A percentile compares a stretch with the other conserved stretches of the same genome.
These are phyloP conservation scores for Anoplopoma fimbria DNA, from an alignment of 2,113 vertebrate genomes.

Conservation along the genomic window DNA sequence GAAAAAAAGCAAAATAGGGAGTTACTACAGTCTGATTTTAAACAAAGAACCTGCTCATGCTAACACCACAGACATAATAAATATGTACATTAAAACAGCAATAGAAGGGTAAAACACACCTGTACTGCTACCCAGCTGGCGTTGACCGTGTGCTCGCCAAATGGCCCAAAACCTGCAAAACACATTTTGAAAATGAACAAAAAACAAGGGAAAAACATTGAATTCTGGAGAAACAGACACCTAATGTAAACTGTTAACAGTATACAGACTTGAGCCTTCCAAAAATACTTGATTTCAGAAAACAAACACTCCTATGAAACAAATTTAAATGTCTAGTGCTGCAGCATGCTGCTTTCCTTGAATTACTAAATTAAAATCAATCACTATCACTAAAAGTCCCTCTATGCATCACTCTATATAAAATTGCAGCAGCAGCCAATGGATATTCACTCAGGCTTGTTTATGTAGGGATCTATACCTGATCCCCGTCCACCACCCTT, in stretches of 20 bases:
- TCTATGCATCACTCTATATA: neutral
- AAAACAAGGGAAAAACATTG: neutral
- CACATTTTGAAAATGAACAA: conserved; percentile 8
- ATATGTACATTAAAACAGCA: neutral
- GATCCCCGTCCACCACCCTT: conserved; percentile 55
- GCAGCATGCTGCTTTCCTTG: neutral
- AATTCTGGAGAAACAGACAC: neutral
- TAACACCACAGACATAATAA: neutral
- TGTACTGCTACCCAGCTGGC: conserved; percentile 87
- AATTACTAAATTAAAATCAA: conserved; percentile 15
- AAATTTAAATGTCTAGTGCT: neutral
- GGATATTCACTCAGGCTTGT: conserved; percentile 54
- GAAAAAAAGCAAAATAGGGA: neutral
- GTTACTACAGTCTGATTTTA: neutral
- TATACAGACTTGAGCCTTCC: neutral
- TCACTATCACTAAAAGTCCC: conserved; percentile 18
- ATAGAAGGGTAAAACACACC: conserved; percentile 61
- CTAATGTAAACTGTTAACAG: neutral
- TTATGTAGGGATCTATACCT: conserved; percentile 66
- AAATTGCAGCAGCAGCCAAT: conserved; percentile 24
- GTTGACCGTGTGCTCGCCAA: conserved; percentile 84
- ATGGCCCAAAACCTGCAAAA: conserved; percentile 83
- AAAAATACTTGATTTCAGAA: neutral
- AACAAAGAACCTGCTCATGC: neutral
- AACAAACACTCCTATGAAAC: neutral